Evolutionary conservation across 2,888 invertebrate genomes (phyloP).

Genomic region (Holacanthella duospinosa): DNA sequence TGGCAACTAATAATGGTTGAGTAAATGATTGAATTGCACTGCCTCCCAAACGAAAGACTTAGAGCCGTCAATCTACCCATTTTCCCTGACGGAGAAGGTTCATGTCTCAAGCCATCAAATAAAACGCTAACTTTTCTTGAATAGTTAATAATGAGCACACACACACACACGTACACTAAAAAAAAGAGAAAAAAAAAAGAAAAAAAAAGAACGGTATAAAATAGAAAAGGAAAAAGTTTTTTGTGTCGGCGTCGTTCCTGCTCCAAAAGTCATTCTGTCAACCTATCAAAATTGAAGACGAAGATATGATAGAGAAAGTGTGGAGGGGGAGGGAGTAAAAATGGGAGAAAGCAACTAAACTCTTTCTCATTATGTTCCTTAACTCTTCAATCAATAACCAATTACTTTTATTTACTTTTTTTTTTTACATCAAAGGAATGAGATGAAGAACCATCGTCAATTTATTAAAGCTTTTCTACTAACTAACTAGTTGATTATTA

Average conservation of each 20-base stretch:
- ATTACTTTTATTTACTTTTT: neutral
- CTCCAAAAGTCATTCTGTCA: constrained; percentile 1
- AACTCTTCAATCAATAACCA: constrained; percentile 1
- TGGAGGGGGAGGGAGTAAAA: neutral
- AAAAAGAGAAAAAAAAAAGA: neutral
- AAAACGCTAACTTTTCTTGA: constrained; percentile 1
- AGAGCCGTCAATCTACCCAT: neutral
- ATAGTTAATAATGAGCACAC: constrained; percentile 2
- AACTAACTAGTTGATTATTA: no score
- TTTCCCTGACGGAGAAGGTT: neutral
- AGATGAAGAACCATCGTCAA: neutral
- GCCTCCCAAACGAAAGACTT: neutral
- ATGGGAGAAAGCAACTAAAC: neutral
- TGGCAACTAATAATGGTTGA: neutral
- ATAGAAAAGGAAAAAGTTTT: no score
- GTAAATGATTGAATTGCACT: neutral
- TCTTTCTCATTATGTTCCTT: neutral
- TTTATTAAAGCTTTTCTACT: no score
- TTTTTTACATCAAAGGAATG: neutral
- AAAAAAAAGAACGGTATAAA: neutral
- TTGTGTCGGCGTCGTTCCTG: neutral
- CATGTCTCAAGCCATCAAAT: neutral
- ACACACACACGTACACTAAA: no score
- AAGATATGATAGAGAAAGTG: neutral
- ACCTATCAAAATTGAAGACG: neutral